These are phyloP conservation scores for Mnemiopsis leidyi DNA, from an alignment of 37 sponge, comb jelly and placozoan genomes.

Conservation along the genomic window DNA sequence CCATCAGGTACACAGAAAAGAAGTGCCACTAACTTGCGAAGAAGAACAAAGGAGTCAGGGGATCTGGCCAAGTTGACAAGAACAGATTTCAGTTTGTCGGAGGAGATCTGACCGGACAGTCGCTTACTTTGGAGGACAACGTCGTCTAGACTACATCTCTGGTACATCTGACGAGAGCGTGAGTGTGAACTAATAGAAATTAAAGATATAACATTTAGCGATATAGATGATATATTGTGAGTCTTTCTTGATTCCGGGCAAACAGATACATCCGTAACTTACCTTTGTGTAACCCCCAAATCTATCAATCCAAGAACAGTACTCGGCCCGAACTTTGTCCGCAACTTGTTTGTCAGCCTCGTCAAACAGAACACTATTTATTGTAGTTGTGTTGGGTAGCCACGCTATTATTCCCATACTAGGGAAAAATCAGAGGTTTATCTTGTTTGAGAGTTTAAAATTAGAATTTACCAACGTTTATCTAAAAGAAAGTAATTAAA, in stretches of 20 bases:
- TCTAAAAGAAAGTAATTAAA: too few relatives aligned
- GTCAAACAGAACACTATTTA: not conserved
- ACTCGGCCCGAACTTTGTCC: not conserved
- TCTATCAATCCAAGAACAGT: not conserved
- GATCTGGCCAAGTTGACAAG: not conserved
- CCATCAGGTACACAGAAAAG: too few relatives aligned
- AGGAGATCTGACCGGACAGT: not conserved
- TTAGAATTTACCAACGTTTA: too few relatives aligned
- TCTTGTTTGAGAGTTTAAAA: too few relatives aligned
- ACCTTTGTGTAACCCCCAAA: not conserved
- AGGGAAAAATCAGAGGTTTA: too few relatives aligned
- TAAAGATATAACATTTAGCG: too few relatives aligned
- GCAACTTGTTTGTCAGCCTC: not conserved
- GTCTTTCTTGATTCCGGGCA: too few relatives aligned
- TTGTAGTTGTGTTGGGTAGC: constrained; percentile 44
- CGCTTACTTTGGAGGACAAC: not conserved
- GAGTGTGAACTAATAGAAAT: too few relatives aligned
- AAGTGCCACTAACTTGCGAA: constrained; percentile 41
- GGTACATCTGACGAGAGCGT: constrained; percentile 65
- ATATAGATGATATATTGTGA: too few relatives aligned
- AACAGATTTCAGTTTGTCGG: not conserved
- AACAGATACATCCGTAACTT: too few relatives aligned
- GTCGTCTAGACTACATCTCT: not conserved
- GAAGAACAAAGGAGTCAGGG: not conserved
- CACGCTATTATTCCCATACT: constrained; percentile 38